phyloP scores from a whole-genome alignment of 2,113 vertebrate genomes.

The Columba livia region DNA sequence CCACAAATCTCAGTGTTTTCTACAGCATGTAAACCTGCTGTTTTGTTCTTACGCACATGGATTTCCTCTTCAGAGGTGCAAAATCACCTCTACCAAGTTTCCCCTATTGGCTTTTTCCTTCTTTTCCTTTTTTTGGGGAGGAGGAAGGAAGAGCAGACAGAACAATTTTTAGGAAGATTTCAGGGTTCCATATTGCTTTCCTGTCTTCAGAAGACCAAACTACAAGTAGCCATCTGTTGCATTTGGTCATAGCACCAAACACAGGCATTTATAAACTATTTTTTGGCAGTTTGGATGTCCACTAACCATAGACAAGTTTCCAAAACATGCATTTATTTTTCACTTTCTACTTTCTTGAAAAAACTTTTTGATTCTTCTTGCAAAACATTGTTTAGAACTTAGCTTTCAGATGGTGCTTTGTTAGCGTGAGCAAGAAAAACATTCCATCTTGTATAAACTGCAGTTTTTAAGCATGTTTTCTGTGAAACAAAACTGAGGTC shows the following conservation, averaged over 20 bases:
- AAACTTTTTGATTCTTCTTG: not conserved
- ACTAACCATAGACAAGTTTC: not conserved
- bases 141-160: not conserved
- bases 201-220: not conserved
- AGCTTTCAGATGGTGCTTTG: not conserved
- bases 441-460: not conserved
- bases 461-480: not conserved
- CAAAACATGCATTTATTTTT: not conserved
- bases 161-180: not conserved
- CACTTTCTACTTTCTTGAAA: not conserved
- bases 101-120: not conserved
- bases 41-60: not conserved
- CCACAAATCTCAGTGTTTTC: not conserved
- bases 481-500: not conserved
- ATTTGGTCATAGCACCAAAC: not conserved
- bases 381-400: not conserved
- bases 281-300: not conserved
- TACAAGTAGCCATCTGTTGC: not conserved
- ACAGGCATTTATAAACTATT: not conserved
- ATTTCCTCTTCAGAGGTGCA: not conserved
- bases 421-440: not conserved
- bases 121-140: not conserved
- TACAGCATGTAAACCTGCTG: not conserved
- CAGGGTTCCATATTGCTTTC: not conserved
- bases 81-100: not conserved